Conservation (phyloP, 2,888 invertebrate species). For the Aphelenchoides bicaudatus region DNA sequence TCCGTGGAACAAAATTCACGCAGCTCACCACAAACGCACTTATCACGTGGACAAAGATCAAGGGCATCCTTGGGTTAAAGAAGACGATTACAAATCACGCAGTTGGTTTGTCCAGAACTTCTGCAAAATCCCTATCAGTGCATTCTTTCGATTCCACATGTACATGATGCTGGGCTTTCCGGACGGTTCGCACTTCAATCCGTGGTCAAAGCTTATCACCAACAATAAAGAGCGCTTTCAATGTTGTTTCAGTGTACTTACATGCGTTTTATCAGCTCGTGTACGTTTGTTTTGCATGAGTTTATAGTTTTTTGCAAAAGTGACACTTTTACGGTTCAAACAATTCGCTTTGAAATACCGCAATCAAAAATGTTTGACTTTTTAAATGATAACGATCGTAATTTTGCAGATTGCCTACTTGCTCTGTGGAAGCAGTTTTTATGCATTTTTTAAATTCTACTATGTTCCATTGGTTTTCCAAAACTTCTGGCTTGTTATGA, state of each 20-base stretch:
- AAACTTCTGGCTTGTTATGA: slow-evolving; percentile 47
- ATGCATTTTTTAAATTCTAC: slow-evolving; percentile 48
- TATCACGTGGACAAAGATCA: slow-evolving; percentile 43
- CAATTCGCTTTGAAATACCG: too few relatives aligned
- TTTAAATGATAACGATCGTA: too few relatives aligned
- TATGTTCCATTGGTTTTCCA: slow-evolving; percentile 50
- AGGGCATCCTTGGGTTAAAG: slow-evolving; percentile 35
- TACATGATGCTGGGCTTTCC: slow-evolving; percentile 18
- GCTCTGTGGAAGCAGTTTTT: slow-evolving; percentile 38
- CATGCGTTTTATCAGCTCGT: slow-evolving; percentile 41
- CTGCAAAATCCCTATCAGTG: slow-evolving; percentile 42
- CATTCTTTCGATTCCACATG: slow-evolving; percentile 38
- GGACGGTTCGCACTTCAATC: slow-evolving; percentile 53
- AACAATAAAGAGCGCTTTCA: slow-evolving; percentile 45
- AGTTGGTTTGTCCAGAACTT: slow-evolving; percentile 30
- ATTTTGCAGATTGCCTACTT: slow-evolving; percentile 30
- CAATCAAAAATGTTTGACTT: too few relatives aligned
- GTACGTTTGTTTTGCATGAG: slow-evolving; percentile 20
- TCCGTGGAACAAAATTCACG: slow-evolving; percentile 32
- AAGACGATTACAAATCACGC: slow-evolving; percentile 26
- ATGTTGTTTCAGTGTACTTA: slow-evolving; percentile 44
- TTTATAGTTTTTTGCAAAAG: slow-evolving; percentile 1
- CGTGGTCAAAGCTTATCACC: slow-evolving; percentile 45
- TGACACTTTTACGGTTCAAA: too few relatives aligned
- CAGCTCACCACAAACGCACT: slow-evolving; percentile 37